Percentiles rank a stretch among this genome's conserved stretches.
phyloP scores from a whole-genome alignment of 2,888 invertebrate genomes.

The Blomia tropicalis region DNA sequence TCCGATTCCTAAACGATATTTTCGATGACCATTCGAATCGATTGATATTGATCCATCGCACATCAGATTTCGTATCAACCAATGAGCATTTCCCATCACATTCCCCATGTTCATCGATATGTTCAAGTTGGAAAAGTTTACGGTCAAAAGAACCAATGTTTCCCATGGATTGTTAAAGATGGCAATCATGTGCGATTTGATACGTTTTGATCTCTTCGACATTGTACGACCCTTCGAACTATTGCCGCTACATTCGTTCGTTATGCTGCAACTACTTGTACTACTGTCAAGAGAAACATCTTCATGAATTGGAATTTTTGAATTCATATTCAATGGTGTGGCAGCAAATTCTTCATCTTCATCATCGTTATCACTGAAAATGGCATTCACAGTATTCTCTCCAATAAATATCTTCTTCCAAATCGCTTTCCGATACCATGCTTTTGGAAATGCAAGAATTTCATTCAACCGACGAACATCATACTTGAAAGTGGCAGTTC shows the following conservation, averaged over 20 bases:
- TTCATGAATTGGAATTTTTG: not conserved
- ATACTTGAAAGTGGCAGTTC: constrained; percentile 90
- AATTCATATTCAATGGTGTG: not conserved
- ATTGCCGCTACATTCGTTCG: not conserved
- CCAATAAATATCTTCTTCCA: constrained; percentile 81
- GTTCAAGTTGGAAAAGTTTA: constrained; percentile 86
- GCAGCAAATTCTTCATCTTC: not conserved
- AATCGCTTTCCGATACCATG: constrained; percentile 90
- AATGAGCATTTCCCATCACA: constrained; percentile 94
- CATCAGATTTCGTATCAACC: constrained; percentile 79
- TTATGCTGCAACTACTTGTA: not conserved
- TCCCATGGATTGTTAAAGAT: constrained; percentile 57
- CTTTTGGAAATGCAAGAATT: constrained; percentile 91
- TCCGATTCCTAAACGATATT: constrained; percentile 72
- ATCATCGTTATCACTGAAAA: constrained; percentile 21
- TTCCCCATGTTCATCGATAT: constrained; percentile 99
- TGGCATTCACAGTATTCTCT: constrained; percentile 48
- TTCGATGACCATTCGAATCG: constrained; percentile 82
- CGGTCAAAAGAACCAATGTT: constrained; percentile 81
- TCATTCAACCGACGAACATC: constrained; percentile 94
- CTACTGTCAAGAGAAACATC: not conserved
- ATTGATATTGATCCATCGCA: constrained; percentile 80
- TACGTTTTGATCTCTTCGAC: not conserved
- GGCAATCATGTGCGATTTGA: not conserved
- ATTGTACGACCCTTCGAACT: not conserved